phyloP scores from a whole-genome alignment of 2,888 invertebrate genomes.

The Cantharis rufa region DNA sequence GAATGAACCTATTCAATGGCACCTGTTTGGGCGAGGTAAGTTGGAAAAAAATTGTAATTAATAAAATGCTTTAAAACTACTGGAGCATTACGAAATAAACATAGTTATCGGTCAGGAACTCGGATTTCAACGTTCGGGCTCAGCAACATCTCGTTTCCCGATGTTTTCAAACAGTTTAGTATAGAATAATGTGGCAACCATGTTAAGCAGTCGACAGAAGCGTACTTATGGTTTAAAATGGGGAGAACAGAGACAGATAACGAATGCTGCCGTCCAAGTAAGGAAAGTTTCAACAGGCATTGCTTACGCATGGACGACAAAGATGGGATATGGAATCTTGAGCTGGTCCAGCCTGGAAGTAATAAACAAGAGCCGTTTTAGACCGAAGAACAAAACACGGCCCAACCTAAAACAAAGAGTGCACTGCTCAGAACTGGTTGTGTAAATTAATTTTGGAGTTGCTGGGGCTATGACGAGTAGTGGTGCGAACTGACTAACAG shows the following conservation, averaged over 20 bases:
- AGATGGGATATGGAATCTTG: conserved; percentile 31
- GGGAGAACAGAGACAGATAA: conserved; percentile 31
- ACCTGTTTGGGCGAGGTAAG: neutral
- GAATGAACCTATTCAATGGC: neutral
- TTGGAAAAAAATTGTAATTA: neutral
- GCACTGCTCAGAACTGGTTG: conserved; percentile 52
- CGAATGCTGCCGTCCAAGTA: conserved; percentile 26
- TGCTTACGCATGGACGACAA: neutral
- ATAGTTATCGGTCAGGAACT: conserved; percentile 30
- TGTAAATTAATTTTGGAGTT: conserved; percentile 55
- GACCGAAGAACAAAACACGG: conserved; percentile 52
- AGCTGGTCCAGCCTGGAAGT: conserved; percentile 48
- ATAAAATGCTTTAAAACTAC: conserved; percentile 13
- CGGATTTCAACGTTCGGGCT: neutral
- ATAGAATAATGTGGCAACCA: conserved; percentile 46
- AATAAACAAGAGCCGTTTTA: conserved; percentile 55
- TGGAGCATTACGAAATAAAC: conserved; percentile 28
- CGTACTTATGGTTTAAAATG: conserved; percentile 6
- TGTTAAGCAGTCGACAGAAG: conserved; percentile 43
- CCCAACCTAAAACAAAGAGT: conserved; percentile 53
- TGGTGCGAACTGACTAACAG: conserved; percentile 24
- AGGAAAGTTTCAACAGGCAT: neutral
- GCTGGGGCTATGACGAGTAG: conserved; percentile 39
- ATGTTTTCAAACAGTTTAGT: conserved; percentile 50
- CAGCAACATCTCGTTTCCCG: conserved; percentile 11